These are phyloP conservation scores for Podabrus alpinus DNA, from an alignment of 2,888 invertebrate species.

Conservation along the genomic window DNA sequence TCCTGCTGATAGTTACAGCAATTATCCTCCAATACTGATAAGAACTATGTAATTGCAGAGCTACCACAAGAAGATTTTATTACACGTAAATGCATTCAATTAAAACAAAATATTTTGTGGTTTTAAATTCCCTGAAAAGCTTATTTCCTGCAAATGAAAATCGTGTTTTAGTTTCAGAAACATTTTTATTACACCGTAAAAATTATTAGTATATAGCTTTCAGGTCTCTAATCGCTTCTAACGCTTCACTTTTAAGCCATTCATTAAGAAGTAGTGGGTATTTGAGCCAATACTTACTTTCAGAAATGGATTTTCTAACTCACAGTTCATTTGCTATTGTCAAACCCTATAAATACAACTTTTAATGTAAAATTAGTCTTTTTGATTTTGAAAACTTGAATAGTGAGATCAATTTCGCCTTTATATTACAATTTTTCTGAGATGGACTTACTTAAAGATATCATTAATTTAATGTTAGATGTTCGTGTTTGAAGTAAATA, in stretches of 20 bases:
- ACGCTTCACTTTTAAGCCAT: neutral
- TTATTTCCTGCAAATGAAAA: neutral
- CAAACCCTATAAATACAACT: neutral
- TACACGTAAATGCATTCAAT: no score
- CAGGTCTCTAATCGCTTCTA: neutral
- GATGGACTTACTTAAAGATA: neutral
- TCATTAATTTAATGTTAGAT: neutral
- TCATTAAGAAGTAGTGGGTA: neutral
- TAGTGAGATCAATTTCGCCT: neutral
- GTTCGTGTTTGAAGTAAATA: neutral
- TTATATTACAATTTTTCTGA: neutral
- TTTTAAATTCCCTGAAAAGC: neutral
- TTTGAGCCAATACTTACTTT: neutral
- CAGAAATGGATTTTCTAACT: neutral
- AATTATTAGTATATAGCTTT: neutral
- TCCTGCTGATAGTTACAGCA: neutral
- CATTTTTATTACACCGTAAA: neutral
- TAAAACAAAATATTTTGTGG: neutral
- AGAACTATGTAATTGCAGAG: neutral
- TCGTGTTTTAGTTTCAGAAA: neutral
- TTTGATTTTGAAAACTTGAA: neutral
- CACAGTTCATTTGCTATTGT: neutral
- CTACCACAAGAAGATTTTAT: neutral
- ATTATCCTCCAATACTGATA: neutral
- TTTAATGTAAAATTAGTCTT: neutral